Evolutionary conservation across 2,888 invertebrate species (phyloP), one percentile per base, ranked within the genome.

Genomic region (Hydrotaea diabolus): DNA sequence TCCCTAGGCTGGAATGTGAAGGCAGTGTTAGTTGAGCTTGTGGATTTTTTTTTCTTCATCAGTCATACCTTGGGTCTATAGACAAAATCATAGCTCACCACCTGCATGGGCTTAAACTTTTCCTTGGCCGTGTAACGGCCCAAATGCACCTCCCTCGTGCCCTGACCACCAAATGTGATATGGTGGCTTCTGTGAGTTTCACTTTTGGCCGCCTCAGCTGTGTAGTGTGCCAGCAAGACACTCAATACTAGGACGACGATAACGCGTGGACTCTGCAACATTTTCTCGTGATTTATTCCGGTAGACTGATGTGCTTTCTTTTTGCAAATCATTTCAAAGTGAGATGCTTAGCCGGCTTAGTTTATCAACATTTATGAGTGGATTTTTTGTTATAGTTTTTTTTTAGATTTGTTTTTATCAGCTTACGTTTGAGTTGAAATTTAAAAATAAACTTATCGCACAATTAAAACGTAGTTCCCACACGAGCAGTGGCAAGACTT

Each of bases 101-200:
- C 62, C 9, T 87, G 86, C 81, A 88, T 43, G 7, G 85, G 66
- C 31, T 87, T 87, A n/a, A 83, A 78, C 69, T 85, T 86, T 49
- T 86, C 79, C 31, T 39, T 85, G 4, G 87, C 79, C 21, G 74
- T 85, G n/a, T 87, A 85, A 13, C 87, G 85, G 21, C 78, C 86
- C 8, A 88, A 36, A 69, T 86, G 87, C 1, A 87, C 85, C 74
- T 88, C 88, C 26, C 85, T 74, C 23, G 83, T 78, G 15, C 87
- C 78, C 0, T 83, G 86, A n/a, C 86, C 87, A 31, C 88, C 89
- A 85, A 87, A 88, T n/a, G 78, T 72, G 1, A 53, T 66, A 76
- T 87, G 80, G 77, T 88, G 86, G 2, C 77, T 57, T 15, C 39
- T 13, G 7, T 62, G 15, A 21, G 64, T 43, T 69, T 78, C 76